A percentile compares a stretch with the other conserved stretches of the same genome.
phyloP scores from a whole-genome alignment of 1,140 invertebrate species.

The Drosophila eugracilis region DNA sequence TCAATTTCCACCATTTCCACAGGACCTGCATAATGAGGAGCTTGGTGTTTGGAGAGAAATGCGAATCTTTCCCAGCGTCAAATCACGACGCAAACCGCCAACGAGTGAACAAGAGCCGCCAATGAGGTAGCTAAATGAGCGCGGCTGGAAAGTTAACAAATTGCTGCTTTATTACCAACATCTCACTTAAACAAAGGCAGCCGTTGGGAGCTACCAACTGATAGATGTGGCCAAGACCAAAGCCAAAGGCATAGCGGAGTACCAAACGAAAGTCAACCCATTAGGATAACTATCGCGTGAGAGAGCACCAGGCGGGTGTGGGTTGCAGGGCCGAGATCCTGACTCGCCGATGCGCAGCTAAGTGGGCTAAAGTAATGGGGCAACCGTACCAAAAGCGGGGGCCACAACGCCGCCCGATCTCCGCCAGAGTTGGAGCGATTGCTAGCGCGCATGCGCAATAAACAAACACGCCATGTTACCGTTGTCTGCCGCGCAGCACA shows the following conservation, averaged over 20 bases:
- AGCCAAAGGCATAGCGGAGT: constrained; percentile 6
- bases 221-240: constrained; percentile 72
- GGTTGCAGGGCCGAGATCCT: constrained; percentile 65
- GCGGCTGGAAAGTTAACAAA: constrained; percentile 75
- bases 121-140: constrained; percentile 83
- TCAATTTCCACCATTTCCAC: constrained; percentile 55
- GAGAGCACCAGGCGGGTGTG: constrained; percentile 50
- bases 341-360: constrained; percentile 72
- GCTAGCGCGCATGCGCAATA: constrained; percentile 78
- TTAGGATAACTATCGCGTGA: constrained; percentile 83
- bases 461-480: constrained; percentile 82
- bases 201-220: constrained; percentile 22
- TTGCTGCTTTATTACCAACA: constrained; percentile 82
- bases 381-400: constrained; percentile 40
- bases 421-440: constrained; percentile 59
- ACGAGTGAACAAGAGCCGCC: constrained; percentile 74
- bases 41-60: constrained; percentile 15
- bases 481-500: constrained; percentile 55
- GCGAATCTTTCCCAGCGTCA: constrained; percentile 34
- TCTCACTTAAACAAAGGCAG: constrained; percentile 73
- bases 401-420: constrained; percentile 32
- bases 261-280: constrained; percentile 79
- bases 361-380: constrained; percentile 80
- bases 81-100: constrained; percentile 44
- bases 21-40: constrained; percentile 64